These are phyloP conservation scores for Drosophila busckii DNA, from an alignment of 1,140 invertebrate genomes.

Conservation along the genomic window DNA sequence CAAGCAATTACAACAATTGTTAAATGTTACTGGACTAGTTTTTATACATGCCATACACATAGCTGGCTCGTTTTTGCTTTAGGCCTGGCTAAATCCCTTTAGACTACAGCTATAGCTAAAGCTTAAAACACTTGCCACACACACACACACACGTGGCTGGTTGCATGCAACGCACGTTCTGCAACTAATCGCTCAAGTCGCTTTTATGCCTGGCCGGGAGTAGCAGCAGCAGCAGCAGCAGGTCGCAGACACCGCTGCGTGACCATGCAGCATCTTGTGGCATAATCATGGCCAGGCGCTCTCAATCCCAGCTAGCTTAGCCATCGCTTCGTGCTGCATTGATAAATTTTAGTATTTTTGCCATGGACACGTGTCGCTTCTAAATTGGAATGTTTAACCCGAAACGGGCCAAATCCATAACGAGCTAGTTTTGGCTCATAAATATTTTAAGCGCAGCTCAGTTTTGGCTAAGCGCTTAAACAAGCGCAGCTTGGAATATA, in stretches of 20 bases:
- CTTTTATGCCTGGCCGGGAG: slow-evolving; percentile 47
- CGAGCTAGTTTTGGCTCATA: too few species aligned
- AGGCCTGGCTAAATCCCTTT: too few species aligned
- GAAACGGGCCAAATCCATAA: too few species aligned
- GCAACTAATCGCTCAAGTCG: slow-evolving; percentile 73
- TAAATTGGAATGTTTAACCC: slow-evolving; percentile 49
- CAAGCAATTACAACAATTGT: slow-evolving; percentile 22
- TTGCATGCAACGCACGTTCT: slow-evolving; percentile 63
- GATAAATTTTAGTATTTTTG: slow-evolving; percentile 43
- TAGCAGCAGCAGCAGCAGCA: slow-evolving; percentile 17
- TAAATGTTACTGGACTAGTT: slow-evolving; percentile 10
- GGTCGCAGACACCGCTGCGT: slow-evolving; percentile 37
- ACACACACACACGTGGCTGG: slow-evolving; percentile 55
- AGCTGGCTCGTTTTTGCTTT: too few species aligned
- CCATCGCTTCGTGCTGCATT: slow-evolving; percentile 31
- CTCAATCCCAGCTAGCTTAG: slow-evolving; percentile 59
- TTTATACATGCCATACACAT: too few species aligned
- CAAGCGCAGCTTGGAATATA: too few species aligned
- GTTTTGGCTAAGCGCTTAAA: too few species aligned
- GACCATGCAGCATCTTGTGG: slow-evolving; percentile 45
- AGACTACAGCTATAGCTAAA: background rate
- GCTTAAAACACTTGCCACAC: too few species aligned
- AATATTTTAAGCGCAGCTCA: too few species aligned
- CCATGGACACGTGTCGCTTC: slow-evolving; percentile 31
- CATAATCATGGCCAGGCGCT: slow-evolving; percentile 45